These are phyloP conservation scores for Drosophila ironensis DNA, from an alignment of 1,140 invertebrate genomes.

Conservation along the genomic window DNA sequence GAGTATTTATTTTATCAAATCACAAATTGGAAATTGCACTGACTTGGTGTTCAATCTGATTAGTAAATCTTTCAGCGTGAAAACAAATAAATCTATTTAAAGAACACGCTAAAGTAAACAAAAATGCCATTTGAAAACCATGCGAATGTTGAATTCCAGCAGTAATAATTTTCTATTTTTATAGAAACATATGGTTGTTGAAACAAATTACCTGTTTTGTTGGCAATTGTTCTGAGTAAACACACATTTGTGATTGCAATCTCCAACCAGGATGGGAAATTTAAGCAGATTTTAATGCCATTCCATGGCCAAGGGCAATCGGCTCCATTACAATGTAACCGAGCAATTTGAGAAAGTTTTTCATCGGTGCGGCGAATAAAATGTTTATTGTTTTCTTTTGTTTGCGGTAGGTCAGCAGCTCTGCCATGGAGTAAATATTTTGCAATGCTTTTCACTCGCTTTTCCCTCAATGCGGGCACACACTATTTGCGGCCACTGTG, in stretches of 20 bases:
- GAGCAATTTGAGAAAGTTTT: constrained; percentile 53
- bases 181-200: not conserved
- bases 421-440: constrained; percentile 61
- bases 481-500: constrained; percentile 44
- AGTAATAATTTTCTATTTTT: no score
- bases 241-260: not conserved
- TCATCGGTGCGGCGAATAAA: not conserved
- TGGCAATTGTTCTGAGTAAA: not conserved
- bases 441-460: constrained; percentile 23
- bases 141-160: not conserved
- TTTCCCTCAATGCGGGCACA: not conserved
- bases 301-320: constrained; percentile 4
- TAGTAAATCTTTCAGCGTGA: not conserved
- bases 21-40: not conserved
- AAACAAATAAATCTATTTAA: constrained; percentile 5
- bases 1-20: not conserved
- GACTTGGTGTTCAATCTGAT: not conserved
- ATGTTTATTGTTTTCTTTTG: constrained; percentile 24
- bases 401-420: constrained; percentile 59
- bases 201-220: no score
- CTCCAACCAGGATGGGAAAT: not conserved
- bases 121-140: not conserved
- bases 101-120: not conserved
- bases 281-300: not conserved
- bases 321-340: constrained; percentile 23